phyloP scores from a whole-genome alignment of 2,113 vertebrate genomes.

The Oreamnos americanus region DNA sequence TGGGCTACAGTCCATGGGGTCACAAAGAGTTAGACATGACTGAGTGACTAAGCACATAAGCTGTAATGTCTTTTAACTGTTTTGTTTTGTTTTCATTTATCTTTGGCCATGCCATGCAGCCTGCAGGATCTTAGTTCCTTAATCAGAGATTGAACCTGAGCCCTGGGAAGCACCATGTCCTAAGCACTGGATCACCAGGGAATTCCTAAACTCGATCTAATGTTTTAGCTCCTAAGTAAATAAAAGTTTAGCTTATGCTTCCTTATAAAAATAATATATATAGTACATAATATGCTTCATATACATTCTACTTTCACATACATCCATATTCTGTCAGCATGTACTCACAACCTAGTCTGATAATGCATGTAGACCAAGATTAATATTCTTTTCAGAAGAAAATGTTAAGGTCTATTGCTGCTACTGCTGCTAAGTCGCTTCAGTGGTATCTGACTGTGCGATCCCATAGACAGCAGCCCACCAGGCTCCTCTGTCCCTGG shows the following conservation, averaged over 20 bases:
- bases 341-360: neutral
- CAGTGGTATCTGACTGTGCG: too few relatives aligned
- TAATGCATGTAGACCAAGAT: neutral
- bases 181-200: neutral
- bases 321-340: neutral
- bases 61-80: neutral
- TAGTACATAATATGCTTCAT: neutral
- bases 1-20: neutral
- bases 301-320: neutral
- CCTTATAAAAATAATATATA: neutral
- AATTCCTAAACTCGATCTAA: neutral
- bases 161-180: neutral
- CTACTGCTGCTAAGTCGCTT: neutral
- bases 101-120: neutral
- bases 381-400: neutral
- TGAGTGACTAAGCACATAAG: neutral
- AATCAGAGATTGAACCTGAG: neutral
- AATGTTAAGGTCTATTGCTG: neutral
- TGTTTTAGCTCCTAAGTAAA: neutral
- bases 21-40: neutral
- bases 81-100: neutral
- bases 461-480: too few relatives aligned
- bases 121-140: neutral
- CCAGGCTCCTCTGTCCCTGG: too few relatives aligned
- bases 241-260: neutral